phyloP scores from a whole-genome alignment of 1,140 invertebrate species.

The Pachyrhynchus sulphureomaculatus region DNA sequence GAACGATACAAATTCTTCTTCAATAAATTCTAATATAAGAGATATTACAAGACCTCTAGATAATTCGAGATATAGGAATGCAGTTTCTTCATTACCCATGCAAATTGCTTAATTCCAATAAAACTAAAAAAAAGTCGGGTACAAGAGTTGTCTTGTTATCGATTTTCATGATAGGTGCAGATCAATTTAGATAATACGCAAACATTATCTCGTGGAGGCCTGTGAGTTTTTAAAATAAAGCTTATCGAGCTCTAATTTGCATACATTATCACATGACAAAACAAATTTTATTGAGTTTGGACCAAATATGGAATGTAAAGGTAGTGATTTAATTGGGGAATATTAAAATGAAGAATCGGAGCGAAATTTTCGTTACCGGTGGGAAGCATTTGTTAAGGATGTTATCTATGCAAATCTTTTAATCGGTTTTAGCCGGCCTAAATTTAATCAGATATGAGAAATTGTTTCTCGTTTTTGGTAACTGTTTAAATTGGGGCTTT shows the following conservation, averaged over 20 bases:
- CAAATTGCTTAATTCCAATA: constrained; percentile 4
- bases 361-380: too few relatives aligned
- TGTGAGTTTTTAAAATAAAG: background rate
- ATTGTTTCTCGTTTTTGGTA: too few relatives aligned
- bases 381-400: too few relatives aligned
- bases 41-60: too few relatives aligned
- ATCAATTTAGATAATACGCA: constrained; percentile 5
- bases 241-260: background rate
- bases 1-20: too few relatives aligned
- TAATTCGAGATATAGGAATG: too few relatives aligned
- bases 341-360: background rate
- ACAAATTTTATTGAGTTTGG: background rate
- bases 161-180: background rate
- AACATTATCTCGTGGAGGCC: background rate
- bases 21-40: too few relatives aligned
- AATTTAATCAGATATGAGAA: too few relatives aligned
- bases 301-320: background rate
- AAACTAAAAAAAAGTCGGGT: background rate
- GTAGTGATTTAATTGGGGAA: background rate
- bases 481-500: too few relatives aligned
- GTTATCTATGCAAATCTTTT: too few relatives aligned
- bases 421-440: too few relatives aligned
- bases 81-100: background rate
- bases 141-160: background rate
- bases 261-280: background rate